phyloP scores from a whole-genome alignment of 1,140 invertebrate genomes.

The Caenorhabditis elegans region DNA sequence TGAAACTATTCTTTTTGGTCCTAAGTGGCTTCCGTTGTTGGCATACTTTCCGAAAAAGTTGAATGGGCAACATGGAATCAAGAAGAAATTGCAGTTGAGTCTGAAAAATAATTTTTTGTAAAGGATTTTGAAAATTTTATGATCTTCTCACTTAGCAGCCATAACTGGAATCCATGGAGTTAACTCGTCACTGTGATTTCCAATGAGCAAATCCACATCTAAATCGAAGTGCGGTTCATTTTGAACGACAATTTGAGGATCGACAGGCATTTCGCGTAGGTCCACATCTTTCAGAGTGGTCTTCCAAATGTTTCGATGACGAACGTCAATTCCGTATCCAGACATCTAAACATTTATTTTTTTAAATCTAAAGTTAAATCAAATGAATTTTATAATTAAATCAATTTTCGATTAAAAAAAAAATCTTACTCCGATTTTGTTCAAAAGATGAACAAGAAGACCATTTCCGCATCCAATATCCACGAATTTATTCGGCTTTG shows the following conservation, averaged over 20 bases:
- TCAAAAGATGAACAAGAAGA: conserved; percentile 71
- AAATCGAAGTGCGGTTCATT: conserved; percentile 75
- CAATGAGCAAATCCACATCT: conserved; percentile 86
- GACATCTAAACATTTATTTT: conserved; percentile 48
- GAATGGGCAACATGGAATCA: conserved; percentile 89
- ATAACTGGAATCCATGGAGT: conserved; percentile 96
- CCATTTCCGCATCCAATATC: conserved; percentile 97
- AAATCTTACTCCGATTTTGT: conserved; percentile 41
- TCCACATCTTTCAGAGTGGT: conserved; percentile 70
- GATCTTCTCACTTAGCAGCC: conserved; percentile 72
- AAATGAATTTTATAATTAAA: no score
- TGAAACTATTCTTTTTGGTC: conserved; percentile 26
- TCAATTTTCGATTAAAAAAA: no score
- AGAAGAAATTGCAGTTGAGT: conserved; percentile 74
- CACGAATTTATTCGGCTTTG: conserved; percentile 72
- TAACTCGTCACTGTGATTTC: conserved; percentile 96
- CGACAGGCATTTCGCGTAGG: conserved; percentile 51
- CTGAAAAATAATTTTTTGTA: background rate
- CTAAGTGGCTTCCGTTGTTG: background rate
- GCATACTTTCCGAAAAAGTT: conserved; percentile 80
- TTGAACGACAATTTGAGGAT: background rate
- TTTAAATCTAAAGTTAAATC: no score
- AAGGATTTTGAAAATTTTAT: background rate
- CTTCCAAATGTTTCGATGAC: conserved; percentile 86
- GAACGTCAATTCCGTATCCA: conserved; percentile 87